Percentiles rank a stretch among this genome's conserved stretches.
phyloP scores from a whole-genome alignment of 2,113 vertebrate species.

The Globicephala melas region DNA sequence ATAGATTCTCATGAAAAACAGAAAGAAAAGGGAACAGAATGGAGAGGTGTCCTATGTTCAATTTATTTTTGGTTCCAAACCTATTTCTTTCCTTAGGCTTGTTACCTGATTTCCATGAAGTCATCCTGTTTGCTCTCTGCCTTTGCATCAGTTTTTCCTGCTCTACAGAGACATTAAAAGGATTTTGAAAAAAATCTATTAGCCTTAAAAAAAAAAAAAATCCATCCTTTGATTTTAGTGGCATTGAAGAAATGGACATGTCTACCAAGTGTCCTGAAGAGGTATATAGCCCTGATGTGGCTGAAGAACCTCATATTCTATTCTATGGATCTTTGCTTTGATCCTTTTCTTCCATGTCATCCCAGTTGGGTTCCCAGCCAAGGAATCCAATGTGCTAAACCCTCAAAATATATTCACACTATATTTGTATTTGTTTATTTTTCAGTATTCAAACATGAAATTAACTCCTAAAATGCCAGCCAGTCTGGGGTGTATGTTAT shows the following conservation, averaged over 20 bases:
- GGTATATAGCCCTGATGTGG: not conserved
- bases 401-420: not conserved
- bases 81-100: conserved; percentile 50
- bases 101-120: conserved; percentile 62
- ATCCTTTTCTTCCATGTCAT: conserved; percentile 11
- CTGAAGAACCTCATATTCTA: not conserved
- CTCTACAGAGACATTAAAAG: conserved; percentile 19
- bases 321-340: not conserved
- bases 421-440: conserved; percentile 6
- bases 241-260: not conserved
- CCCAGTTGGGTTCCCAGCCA: not conserved
- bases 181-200: not conserved
- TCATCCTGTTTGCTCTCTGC: conserved; percentile 34
- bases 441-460: not conserved
- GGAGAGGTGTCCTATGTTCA: conserved; percentile 61
- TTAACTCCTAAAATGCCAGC: not conserved
- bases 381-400: not conserved
- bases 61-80: conserved; percentile 67
- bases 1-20: conserved; percentile 59
- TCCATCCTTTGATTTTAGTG: not conserved
- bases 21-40: conserved; percentile 46
- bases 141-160: conserved; percentile 54
- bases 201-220: not conserved
- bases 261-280: not conserved
- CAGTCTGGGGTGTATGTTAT: not conserved